phyloP scores from a whole-genome alignment of 2,113 vertebrate species.

The Gymnogyps californianus region DNA sequence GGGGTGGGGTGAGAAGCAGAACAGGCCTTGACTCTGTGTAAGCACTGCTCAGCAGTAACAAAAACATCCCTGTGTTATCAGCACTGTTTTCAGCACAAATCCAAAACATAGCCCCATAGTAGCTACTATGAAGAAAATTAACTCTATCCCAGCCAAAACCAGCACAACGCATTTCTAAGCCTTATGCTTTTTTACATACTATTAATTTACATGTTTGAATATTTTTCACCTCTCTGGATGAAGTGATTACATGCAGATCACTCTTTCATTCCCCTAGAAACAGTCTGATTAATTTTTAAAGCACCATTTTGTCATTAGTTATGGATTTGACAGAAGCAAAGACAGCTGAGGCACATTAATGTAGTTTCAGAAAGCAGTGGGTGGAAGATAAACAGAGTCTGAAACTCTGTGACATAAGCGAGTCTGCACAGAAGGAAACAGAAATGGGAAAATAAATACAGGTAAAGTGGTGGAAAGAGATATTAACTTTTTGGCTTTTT shows the following conservation, averaged over 20 bases:
- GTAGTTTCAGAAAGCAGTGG: background rate
- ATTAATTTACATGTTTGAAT: background rate
- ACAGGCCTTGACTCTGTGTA: no score
- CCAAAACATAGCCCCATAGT: no score
- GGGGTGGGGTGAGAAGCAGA: no score
- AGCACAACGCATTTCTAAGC: background rate
- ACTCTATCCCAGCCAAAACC: no score
- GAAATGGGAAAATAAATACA: conserved; percentile 23
- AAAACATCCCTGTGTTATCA: no score
- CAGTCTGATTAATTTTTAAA: conserved; percentile 34
- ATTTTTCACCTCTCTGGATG: background rate
- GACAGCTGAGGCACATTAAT: background rate
- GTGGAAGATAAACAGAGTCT: background rate
- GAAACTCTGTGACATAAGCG: background rate
- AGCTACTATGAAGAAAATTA: no score
- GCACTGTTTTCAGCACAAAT: no score
- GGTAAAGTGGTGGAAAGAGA: background rate
- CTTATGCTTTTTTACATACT: background rate
- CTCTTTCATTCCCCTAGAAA: background rate
- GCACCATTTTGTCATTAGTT: conserved; percentile 26
- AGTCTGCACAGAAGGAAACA: background rate
- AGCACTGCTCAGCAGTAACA: no score
- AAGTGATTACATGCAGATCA: conserved; percentile 8
- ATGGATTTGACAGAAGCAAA: conserved; percentile 16
- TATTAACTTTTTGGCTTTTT: background rate